Percentiles rank a stretch among this genome's conserved stretches.
Conservation (phyloP, 1,140 invertebrate species). For the Ceratosolen solmsi region DNA sequence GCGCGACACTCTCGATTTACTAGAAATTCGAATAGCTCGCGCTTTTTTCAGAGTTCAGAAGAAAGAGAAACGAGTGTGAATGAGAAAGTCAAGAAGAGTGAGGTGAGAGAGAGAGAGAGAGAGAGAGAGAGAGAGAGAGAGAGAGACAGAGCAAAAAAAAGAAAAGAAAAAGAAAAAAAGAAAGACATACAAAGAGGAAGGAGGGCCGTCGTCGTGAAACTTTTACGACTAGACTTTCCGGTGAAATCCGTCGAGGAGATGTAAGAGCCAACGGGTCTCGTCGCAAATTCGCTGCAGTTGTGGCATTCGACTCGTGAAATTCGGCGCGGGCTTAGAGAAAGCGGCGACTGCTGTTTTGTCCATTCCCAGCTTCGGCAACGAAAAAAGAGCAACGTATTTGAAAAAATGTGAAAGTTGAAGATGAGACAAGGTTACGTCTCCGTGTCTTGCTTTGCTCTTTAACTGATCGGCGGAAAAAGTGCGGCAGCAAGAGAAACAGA, state of each 20-base stretch:
- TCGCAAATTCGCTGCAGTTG: conserved; percentile 22
- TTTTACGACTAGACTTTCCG: conserved; percentile 55
- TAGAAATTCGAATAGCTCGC: conserved; percentile 18
- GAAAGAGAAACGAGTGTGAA: not conserved
- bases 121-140: not conserved
- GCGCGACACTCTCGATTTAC: conserved; percentile 20
- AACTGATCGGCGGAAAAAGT: conserved; percentile 2
- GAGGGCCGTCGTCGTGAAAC: conserved; percentile 37
- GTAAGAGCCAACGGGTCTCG: not conserved
- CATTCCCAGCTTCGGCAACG: not conserved
- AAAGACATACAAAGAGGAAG: not conserved
- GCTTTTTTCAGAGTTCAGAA: conserved; percentile 10
- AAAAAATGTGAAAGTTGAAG: conserved; percentile 70
- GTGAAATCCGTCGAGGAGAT: conserved; percentile 53
- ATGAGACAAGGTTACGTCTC: conserved; percentile 50
- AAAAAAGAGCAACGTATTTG: conserved; percentile 57
- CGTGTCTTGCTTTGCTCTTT: not conserved
- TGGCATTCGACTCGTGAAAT: conserved; percentile 43
- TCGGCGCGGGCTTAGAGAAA: conserved; percentile 52
- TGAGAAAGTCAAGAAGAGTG: not conserved
- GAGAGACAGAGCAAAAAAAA: not conserved
- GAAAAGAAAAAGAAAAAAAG: not conserved
- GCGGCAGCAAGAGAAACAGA: no score
- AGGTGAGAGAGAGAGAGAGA: not conserved
- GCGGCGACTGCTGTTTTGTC: conserved; percentile 45